Conservation (phyloP, 2,113 vertebrate genomes). For the Phainopepla nitens region DNA sequence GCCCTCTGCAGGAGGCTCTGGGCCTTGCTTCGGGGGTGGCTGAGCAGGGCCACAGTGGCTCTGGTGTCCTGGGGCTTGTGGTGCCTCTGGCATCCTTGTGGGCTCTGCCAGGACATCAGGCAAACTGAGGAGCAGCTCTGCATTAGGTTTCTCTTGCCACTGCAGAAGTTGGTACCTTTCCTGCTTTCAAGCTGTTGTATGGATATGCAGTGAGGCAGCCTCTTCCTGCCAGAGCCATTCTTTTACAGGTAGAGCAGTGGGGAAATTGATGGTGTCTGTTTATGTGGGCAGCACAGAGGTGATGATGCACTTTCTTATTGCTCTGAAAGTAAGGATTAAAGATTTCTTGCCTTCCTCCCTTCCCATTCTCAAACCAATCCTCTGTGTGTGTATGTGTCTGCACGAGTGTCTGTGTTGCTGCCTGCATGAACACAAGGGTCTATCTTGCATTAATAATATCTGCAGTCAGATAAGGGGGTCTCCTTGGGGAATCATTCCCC, state of each 20-base stretch:
- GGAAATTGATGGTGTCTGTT: background rate
- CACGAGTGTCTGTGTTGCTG: background rate
- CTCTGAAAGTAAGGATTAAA: background rate
- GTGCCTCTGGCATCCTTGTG: accelerated
- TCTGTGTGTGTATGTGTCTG: background rate
- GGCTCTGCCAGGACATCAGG: background rate
- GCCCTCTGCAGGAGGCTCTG: background rate
- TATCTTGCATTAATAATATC: constrained; percentile 16
- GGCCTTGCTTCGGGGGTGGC: background rate
- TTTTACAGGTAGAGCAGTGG: background rate
- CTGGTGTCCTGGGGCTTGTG: background rate
- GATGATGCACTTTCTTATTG: background rate
- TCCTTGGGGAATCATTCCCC: constrained; percentile 21
- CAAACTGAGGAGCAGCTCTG: background rate
- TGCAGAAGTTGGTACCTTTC: background rate
- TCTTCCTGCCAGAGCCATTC: background rate
- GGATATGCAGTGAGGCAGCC: background rate
- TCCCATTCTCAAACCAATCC: background rate
- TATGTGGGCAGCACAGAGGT: background rate
- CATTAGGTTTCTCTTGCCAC: background rate
- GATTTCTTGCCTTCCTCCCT: background rate
- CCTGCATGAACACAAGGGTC: background rate
- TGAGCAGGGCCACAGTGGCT: background rate
- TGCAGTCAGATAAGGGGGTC: constrained; percentile 29
- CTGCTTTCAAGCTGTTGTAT: background rate